Percentiles rank a stretch among this genome's conserved stretches.
Evolutionary conservation across 2,888 invertebrate genomes (phyloP).

Genomic region (Seira sanloemensis): DNA sequence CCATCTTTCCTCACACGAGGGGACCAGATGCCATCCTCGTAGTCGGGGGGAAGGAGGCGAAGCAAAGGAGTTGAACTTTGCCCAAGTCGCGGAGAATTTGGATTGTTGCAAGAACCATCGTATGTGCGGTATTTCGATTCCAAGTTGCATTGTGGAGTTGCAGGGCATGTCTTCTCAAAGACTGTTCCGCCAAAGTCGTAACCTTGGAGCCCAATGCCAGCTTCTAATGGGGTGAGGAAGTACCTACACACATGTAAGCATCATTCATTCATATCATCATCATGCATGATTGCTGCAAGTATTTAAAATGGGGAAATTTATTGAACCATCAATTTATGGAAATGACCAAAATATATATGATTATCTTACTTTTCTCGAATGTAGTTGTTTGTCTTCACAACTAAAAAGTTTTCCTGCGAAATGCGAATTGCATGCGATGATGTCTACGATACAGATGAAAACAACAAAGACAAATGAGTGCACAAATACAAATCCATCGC

Average conservation of each 20-base stretch:
- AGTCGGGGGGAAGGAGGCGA: constrained; percentile 83
- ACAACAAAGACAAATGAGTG: neutral
- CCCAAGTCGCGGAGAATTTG: constrained; percentile 90
- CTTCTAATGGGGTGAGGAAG: constrained; percentile 64
- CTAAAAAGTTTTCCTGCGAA: constrained; percentile 66
- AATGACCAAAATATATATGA: neutral
- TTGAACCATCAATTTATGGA: neutral
- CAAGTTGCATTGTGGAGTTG: constrained; percentile 56
- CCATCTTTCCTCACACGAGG: constrained; percentile 79
- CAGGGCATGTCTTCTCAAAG: constrained; percentile 65
- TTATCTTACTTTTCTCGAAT: constrained; percentile 68
- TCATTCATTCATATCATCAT: neutral
- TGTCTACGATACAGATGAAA: constrained; percentile 54
- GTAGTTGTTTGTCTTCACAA: constrained; percentile 63
- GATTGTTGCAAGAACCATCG: constrained; percentile 92
- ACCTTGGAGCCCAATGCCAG: constrained; percentile 70
- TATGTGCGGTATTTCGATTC: constrained; percentile 84
- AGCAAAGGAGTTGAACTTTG: constrained; percentile 86
- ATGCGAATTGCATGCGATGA: constrained; percentile 60
- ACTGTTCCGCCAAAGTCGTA: constrained; percentile 68
- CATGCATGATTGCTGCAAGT: neutral
- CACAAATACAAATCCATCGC: no score
- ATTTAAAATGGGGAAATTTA: no score
- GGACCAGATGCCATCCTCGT: constrained; percentile 83
- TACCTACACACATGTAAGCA: constrained; percentile 45